These are phyloP conservation scores for Pseudochromis fuscus DNA, from an alignment of 2,797 vertebrate species.

Conservation along the genomic window DNA sequence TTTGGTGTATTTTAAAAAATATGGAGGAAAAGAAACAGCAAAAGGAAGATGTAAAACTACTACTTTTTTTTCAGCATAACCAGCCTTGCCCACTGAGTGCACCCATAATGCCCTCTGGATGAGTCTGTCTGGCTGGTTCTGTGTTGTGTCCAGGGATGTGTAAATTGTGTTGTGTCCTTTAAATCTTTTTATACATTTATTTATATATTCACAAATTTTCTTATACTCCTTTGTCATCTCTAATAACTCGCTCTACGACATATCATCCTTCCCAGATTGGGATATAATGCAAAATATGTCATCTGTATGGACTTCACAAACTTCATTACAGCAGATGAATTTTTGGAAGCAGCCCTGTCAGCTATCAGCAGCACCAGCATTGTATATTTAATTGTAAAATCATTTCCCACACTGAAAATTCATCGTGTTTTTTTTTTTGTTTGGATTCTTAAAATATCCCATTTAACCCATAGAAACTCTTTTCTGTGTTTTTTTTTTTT, in stretches of 20 bases:
- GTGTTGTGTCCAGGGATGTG: constrained; percentile 5
- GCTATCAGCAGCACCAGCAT: constrained; percentile 11
- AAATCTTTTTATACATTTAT: neutral
- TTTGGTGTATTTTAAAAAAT: no score
- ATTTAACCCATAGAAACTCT: constrained; percentile 4
- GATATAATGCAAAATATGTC: neutral
- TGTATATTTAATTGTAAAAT: constrained; percentile 23
- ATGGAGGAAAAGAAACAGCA: no score
- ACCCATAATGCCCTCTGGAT: constrained; percentile 2
- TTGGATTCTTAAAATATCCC: constrained; percentile 20
- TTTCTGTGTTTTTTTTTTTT: constrained; percentile 20
- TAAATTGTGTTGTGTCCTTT: neutral
- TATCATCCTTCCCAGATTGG: neutral
- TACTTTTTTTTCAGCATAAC: no score
- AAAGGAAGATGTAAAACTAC: no score
- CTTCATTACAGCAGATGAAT: constrained; percentile 8
- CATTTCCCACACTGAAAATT: constrained; percentile 11
- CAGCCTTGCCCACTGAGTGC: no score
- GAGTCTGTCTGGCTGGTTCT: constrained; percentile 8
- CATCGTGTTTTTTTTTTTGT: neutral
- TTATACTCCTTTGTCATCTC: neutral
- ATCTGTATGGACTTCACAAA: constrained; percentile 33
- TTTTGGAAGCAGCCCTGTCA: constrained; percentile 35
- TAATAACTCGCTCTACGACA: neutral
- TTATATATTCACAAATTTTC: neutral